Evolutionary conservation across 2,888 invertebrate species (phyloP).

Genomic region (Meteorus colon): DNA sequence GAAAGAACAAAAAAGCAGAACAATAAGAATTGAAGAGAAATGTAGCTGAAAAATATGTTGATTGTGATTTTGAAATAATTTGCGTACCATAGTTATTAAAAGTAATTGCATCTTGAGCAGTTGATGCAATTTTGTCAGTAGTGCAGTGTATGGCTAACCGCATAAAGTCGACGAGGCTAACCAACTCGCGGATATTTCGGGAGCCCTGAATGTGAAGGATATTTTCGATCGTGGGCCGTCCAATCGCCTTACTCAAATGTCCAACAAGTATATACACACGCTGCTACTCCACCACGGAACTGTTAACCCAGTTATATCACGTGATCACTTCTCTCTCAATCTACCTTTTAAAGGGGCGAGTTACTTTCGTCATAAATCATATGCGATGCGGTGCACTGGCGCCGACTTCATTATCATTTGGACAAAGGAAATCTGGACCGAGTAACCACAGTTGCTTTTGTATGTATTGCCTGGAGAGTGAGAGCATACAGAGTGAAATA

Average conservation of each 20-base stretch:
- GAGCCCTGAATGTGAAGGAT: constrained; percentile 42
- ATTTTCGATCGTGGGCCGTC: constrained; percentile 40
- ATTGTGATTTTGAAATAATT: neutral
- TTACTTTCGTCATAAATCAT: constrained; percentile 36
- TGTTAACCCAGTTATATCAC: constrained; percentile 34
- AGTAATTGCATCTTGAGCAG: neutral
- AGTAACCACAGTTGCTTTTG: constrained; percentile 11
- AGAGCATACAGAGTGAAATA: neutral
- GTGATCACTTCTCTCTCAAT: constrained; percentile 14
- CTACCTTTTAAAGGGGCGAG: constrained; percentile 9
- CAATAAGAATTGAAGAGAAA: neutral
- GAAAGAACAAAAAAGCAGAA: too few species aligned
- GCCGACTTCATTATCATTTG: constrained; percentile 27
- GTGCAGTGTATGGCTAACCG: constrained; percentile 12
- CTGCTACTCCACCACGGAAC: neutral
- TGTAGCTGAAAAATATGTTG: too few species aligned
- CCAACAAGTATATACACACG: constrained; percentile 23
- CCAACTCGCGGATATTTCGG: constrained; percentile 44
- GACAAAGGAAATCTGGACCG: constrained; percentile 36
- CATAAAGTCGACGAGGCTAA: constrained; percentile 36
- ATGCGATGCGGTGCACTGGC: constrained; percentile 21
- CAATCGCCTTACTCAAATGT: constrained; percentile 41
- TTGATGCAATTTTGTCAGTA: constrained; percentile 14
- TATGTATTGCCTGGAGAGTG: constrained; percentile 18
- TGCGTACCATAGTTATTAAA: neutral